Percentiles rank a stretch among this genome's conserved stretches.
Conservation (phyloP, 2,797 vertebrate genomes). For the Bradypodion pumilum region DNA sequence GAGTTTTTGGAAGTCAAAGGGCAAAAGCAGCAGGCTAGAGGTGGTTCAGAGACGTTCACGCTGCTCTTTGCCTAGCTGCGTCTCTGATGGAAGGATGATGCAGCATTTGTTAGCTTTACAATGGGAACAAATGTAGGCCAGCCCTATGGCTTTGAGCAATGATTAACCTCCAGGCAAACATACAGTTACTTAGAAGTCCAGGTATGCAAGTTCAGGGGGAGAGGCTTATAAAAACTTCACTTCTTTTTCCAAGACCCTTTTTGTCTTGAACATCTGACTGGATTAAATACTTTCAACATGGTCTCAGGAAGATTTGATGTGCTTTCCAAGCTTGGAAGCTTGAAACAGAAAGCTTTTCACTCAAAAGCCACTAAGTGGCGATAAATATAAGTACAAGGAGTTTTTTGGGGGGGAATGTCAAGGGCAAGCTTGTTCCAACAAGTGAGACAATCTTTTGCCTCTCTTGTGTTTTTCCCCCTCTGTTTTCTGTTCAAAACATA, state of each 20-base stretch:
- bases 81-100: background rate
- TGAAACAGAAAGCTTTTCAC: background rate
- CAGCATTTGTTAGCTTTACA: background rate
- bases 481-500: slow-evolving; percentile 32
- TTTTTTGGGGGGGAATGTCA: too few relatives aligned
- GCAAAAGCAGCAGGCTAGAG: background rate
- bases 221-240: background rate
- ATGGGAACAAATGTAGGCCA: background rate
- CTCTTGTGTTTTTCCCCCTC: background rate
- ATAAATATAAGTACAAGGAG: too few relatives aligned
- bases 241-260: background rate
- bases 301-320: background rate
- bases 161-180: background rate
- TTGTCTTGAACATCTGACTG: slow-evolving; percentile 1
- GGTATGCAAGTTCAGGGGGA: background rate
- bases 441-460: slow-evolving; percentile 17
- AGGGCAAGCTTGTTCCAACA: background rate
- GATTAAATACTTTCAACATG: slow-evolving; percentile 1
- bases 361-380: background rate
- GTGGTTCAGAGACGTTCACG: background rate
- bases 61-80: background rate
- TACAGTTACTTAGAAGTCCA: background rate
- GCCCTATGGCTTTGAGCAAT: background rate
- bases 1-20: background rate
- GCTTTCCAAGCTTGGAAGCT: background rate